A percentile compares a stretch with the other conserved stretches of the same genome.
Evolutionary conservation across 2,888 invertebrate genomes (phyloP).

Genomic region (Trachelus stipa): DNA sequence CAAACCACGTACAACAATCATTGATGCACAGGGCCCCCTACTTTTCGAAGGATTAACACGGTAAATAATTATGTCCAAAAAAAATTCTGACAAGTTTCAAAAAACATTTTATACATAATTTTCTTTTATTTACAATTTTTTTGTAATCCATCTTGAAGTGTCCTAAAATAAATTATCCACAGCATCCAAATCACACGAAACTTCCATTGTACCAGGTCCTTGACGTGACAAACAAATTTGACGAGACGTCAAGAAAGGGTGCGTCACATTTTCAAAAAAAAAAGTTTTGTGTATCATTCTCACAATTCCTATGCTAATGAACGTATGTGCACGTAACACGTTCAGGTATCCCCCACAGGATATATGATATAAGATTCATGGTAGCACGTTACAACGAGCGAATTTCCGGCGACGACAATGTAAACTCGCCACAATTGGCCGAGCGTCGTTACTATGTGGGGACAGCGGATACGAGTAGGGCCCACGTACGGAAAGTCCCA

Average conservation of each 20-base stretch:
- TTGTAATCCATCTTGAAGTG: background rate
- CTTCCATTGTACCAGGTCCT: background rate
- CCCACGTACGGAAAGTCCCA: background rate
- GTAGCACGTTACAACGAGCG: conserved; percentile 9
- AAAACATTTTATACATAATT: background rate
- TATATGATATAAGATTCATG: background rate
- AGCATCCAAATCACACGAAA: background rate
- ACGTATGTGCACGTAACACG: conserved; percentile 14
- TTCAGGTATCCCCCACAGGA: conserved; percentile 6
- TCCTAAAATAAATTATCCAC: background rate
- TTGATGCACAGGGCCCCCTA: conserved; percentile 22
- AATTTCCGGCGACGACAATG: conserved; percentile 26
- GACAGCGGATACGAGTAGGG: background rate
- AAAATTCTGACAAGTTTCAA: background rate
- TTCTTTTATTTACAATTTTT: background rate
- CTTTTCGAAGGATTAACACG: conserved; percentile 16
- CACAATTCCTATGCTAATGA: conserved; percentile 56
- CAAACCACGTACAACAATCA: conserved; percentile 6
- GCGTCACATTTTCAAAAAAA: background rate
- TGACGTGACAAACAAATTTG: background rate
- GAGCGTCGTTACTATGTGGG: background rate
- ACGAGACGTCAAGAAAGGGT: background rate
- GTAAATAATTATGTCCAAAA: background rate
- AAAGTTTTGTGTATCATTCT: conserved; percentile 42
- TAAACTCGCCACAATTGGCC: background rate